These are phyloP conservation scores for Ruditapes philippinarum DNA, from an alignment of 1,140 invertebrate genomes.

Conservation along the genomic window DNA sequence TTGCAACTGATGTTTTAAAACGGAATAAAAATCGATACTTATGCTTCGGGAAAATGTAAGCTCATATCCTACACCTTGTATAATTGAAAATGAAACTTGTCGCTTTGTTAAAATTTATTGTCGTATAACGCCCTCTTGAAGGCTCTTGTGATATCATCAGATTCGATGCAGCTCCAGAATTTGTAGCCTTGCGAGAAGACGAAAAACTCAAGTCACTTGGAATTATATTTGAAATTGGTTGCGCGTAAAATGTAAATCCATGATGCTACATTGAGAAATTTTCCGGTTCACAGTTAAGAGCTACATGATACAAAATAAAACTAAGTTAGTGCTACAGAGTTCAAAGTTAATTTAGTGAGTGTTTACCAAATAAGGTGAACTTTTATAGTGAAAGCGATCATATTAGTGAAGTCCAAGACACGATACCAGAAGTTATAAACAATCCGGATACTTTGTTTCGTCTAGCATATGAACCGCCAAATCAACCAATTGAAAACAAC, in stretches of 20 bases:
- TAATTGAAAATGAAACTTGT: slow-evolving; percentile 46
- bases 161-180: slow-evolving; percentile 65
- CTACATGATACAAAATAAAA: slow-evolving; percentile 68
- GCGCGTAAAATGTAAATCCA: slow-evolving; percentile 68
- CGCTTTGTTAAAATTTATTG: not conserved
- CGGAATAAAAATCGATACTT: slow-evolving; percentile 36
- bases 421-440: not conserved
- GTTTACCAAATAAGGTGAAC: not conserved
- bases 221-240: slow-evolving; percentile 60
- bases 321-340: slow-evolving; percentile 36
- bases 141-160: slow-evolving; percentile 63
- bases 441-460: not conserved
- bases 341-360: not conserved
- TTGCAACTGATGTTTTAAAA: slow-evolving; percentile 65
- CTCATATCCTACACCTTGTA: slow-evolving; percentile 39
- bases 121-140: slow-evolving; percentile 52
- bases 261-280: too few species aligned
- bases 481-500: not conserved
- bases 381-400: not conserved
- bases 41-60: slow-evolving; percentile 50
- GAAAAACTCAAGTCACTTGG: slow-evolving; percentile 25
- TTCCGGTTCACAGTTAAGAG: too few species aligned
- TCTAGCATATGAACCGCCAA: not conserved
- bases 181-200: slow-evolving; percentile 53
- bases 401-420: not conserved